A percentile compares a stretch with the other conserved stretches of the same genome.
Conservation (phyloP, 2,797 vertebrate genomes). For the Xenopus petersii region DNA sequence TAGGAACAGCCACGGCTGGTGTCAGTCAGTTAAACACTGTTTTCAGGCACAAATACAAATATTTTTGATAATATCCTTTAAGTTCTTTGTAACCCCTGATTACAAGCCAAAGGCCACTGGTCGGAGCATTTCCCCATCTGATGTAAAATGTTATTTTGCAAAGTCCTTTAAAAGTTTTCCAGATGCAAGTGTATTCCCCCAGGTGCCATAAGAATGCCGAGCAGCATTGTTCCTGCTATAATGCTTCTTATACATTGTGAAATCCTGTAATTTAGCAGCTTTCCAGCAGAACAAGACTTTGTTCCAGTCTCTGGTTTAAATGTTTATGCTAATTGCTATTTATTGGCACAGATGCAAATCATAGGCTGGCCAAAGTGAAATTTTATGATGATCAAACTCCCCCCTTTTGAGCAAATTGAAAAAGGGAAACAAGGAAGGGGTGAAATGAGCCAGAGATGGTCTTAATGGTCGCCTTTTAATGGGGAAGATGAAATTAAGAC, state of each 20-base stretch:
- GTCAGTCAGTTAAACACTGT: too few relatives aligned
- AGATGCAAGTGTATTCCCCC: constrained; percentile 13
- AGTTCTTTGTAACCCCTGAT: too few relatives aligned
- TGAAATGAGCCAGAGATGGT: constrained; percentile 99
- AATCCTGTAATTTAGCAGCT: constrained; percentile 92
- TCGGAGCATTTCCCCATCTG: too few relatives aligned
- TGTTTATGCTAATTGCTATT: constrained; percentile 99
- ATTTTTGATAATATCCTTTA: too few relatives aligned
- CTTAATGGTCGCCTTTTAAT: constrained; percentile 99
- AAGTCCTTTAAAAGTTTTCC: neutral
- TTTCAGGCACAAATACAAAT: too few relatives aligned
- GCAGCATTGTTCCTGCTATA: constrained; percentile 63
- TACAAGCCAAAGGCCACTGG: too few relatives aligned
- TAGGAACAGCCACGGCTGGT: too few relatives aligned
- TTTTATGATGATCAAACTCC: constrained; percentile 99
- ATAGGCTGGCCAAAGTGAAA: constrained; percentile 99
- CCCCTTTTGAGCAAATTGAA: constrained; percentile 99
- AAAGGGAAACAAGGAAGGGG: constrained; percentile 99
- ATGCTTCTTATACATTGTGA: constrained; percentile 70
- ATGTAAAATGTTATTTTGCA: too few relatives aligned
- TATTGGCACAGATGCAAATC: constrained; percentile 99
- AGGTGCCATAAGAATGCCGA: constrained; percentile 59
- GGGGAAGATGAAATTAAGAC: constrained; percentile 99
- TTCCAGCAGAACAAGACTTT: constrained; percentile 96
- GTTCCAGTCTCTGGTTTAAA: constrained; percentile 99